A percentile compares a stretch with the other conserved stretches of the same genome.
These are phyloP conservation scores for Sthenelais limicola DNA, from an alignment of 2,888 invertebrate species.

Conservation along the genomic window DNA sequence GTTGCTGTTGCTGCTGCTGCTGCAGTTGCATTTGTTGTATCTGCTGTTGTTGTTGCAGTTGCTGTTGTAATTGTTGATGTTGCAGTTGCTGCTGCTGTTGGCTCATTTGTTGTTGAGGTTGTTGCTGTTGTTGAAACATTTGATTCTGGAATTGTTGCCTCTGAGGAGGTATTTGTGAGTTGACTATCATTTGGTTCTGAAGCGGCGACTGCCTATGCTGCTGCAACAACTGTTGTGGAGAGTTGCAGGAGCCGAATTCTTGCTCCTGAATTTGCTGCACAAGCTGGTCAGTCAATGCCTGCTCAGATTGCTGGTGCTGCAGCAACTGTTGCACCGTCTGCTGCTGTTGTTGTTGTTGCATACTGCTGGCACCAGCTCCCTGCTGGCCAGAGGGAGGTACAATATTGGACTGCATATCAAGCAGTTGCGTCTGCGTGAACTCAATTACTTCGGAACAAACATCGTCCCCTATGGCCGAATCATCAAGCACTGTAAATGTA, in stretches of 20 bases:
- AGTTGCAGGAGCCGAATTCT: too few relatives aligned
- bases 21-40: background rate
- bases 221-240: too few relatives aligned
- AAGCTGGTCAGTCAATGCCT: too few relatives aligned
- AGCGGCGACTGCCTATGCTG: too few relatives aligned
- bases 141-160: background rate
- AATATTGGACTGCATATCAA: too few relatives aligned
- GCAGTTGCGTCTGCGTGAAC: background rate
- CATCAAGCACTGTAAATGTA: slow-evolving; percentile 10
- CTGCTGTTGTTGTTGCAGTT: background rate
- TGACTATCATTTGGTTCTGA: too few relatives aligned
- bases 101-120: background rate
- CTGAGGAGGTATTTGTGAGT: background rate
- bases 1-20: background rate
- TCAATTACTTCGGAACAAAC: background rate
- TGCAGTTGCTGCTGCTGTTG: background rate
- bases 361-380: too few relatives aligned
- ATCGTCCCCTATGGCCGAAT: slow-evolving; percentile 19
- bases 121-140: background rate
- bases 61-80: background rate
- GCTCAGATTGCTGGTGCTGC: slow-evolving; percentile 13
- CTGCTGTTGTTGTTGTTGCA: slow-evolving; percentile 1
- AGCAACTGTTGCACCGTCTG: background rate
- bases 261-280: too few relatives aligned
- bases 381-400: too few relatives aligned